Conservation (phyloP, 30 jellyfish, hydroid and myxozoan species). For the Mastigias papua region DNA sequence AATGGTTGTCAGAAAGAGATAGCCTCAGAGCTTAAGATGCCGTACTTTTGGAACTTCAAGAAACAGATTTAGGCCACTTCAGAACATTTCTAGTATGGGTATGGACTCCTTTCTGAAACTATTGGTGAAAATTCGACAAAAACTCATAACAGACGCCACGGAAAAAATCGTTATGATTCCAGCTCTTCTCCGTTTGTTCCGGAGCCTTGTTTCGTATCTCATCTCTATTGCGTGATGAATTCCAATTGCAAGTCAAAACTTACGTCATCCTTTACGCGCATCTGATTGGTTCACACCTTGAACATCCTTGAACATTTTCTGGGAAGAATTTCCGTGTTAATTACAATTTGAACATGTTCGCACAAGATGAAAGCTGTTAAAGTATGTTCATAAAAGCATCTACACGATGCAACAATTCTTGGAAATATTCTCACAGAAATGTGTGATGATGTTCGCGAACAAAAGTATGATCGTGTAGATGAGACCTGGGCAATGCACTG, state of each 20-base stretch:
- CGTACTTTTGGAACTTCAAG: not conserved
- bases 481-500: too few relatives aligned
- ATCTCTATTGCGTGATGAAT: too few relatives aligned
- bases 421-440: constrained; percentile 27
- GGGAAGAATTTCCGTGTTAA: constrained; percentile 32
- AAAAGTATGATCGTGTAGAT: constrained; percentile 48
- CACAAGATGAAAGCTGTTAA: constrained; percentile 19
- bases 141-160: not conserved
- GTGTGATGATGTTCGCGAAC: constrained; percentile 30
- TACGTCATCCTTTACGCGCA: too few relatives aligned
- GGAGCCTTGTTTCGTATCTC: too few relatives aligned
- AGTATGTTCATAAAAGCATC: constrained; percentile 23
- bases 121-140: not conserved
- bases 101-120: constrained; percentile 25
- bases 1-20: constrained; percentile 13
- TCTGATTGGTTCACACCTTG: constrained; percentile 17
- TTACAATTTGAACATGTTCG: constrained; percentile 31
- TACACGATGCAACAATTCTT: constrained; percentile 22
- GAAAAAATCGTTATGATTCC: not conserved
- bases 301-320: constrained; percentile 26
- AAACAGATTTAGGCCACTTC: constrained; percentile 16
- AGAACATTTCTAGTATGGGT: constrained; percentile 1
- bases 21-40: constrained; percentile 4
- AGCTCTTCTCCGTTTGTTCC: not conserved
- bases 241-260: too few relatives aligned